These are phyloP conservation scores for Anabas testudineus DNA, from an alignment of 2,797 vertebrate genomes.

Conservation along the genomic window DNA sequence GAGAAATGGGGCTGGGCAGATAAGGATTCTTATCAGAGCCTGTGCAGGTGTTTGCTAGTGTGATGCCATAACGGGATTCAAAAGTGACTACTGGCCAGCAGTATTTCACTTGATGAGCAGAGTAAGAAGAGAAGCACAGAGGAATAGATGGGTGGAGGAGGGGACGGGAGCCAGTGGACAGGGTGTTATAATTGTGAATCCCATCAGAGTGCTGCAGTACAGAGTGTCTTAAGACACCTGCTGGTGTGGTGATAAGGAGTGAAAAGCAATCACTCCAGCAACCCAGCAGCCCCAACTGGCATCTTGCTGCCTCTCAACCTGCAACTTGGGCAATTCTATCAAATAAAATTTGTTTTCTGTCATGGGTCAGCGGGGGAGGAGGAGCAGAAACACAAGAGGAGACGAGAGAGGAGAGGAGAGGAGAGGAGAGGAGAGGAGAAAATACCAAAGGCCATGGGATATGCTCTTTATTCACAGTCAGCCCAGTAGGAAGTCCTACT, in stretches of 20 bases:
- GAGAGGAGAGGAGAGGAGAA: not conserved
- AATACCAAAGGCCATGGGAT: slow-evolving; percentile 10
- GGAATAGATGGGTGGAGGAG: slow-evolving; percentile 16
- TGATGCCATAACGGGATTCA: slow-evolving; percentile 66
- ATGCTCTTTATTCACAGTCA: slow-evolving; percentile 12
- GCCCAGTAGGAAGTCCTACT: not conserved
- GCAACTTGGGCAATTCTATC: slow-evolving; percentile 45
- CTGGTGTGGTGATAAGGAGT: slow-evolving; percentile 72
- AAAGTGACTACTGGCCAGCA: slow-evolving; percentile 52
- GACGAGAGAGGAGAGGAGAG: not conserved
- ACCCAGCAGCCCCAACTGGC: slow-evolving; percentile 43
- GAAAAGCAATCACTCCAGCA: slow-evolving; percentile 71
- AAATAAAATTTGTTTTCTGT: slow-evolving; percentile 45
- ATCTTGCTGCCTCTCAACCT: slow-evolving; percentile 51
- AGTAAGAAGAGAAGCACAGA: slow-evolving; percentile 20
- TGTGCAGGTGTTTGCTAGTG: slow-evolving; percentile 71
- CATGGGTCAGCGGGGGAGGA: slow-evolving; percentile 37
- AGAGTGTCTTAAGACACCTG: slow-evolving; percentile 66
- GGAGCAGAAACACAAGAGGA: not conserved
- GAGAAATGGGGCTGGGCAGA: slow-evolving; percentile 57
- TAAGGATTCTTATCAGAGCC: slow-evolving; percentile 76
- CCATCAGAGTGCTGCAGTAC: slow-evolving; percentile 52
- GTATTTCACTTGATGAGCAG: slow-evolving; percentile 49
- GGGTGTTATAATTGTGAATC: slow-evolving; percentile 67
- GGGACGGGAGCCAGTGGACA: slow-evolving; percentile 19